Conservation (phyloP, 1,140 invertebrate species). For the Helicoverpa zea region DNA sequence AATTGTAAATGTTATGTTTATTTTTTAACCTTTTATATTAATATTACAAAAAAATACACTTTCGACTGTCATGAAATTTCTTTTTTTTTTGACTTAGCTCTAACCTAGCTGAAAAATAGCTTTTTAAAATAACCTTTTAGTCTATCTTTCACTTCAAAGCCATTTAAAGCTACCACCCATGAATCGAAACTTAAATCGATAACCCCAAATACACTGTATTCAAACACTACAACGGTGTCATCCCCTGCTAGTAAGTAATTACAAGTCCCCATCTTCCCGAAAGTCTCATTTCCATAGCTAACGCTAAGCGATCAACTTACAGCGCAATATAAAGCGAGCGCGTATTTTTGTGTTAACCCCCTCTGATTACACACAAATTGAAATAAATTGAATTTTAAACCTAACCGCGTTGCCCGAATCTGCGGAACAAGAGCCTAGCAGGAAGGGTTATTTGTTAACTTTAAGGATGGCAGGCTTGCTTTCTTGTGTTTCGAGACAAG, state of each 20-base stretch:
- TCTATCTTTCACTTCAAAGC: neutral
- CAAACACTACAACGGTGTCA: neutral
- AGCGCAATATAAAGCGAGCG: slow-evolving; percentile 62
- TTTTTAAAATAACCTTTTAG: too few species aligned
- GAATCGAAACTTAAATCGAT: slow-evolving; percentile 5
- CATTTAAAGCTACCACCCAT: neutral
- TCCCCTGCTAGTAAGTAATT: slow-evolving; percentile 33
- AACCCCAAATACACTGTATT: neutral
- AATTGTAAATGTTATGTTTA: too few species aligned
- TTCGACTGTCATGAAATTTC: too few species aligned
- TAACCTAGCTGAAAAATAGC: too few species aligned
- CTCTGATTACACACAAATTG: slow-evolving; percentile 85
- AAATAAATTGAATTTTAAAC: slow-evolving; percentile 86
- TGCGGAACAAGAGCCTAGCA: slow-evolving; percentile 64
- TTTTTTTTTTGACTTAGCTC: too few species aligned
- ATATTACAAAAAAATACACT: too few species aligned
- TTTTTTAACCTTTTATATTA: too few species aligned
- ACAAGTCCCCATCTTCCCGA: slow-evolving; percentile 27
- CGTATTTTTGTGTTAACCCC: slow-evolving; percentile 77
- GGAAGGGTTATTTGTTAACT: slow-evolving; percentile 75
- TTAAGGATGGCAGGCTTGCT: slow-evolving; percentile 62
- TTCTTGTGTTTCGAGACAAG: neutral
- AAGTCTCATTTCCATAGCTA: slow-evolving; percentile 66
- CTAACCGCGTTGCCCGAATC: slow-evolving; percentile 69
- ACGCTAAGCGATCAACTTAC: slow-evolving; percentile 64